phyloP scores from a whole-genome alignment of 2,888 invertebrate species.

The Dioctria linearis region DNA sequence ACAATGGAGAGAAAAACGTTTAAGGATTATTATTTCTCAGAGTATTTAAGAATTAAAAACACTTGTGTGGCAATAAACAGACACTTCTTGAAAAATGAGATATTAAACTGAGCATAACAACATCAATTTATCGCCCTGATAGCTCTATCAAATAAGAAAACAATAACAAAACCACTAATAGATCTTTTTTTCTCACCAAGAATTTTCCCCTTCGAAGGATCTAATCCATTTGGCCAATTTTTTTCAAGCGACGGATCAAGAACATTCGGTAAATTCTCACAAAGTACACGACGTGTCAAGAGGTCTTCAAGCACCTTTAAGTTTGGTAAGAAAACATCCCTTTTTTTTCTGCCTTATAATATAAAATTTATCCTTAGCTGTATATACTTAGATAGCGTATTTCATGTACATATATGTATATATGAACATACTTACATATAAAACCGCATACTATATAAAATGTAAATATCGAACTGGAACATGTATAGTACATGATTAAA shows the following conservation, averaged over 20 bases:
- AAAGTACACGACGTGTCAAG: constrained; percentile 41
- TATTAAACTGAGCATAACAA: constrained; percentile 38
- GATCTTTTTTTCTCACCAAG: constrained; percentile 29
- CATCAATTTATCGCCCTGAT: constrained; percentile 39
- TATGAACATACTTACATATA: neutral
- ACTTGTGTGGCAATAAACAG: neutral
- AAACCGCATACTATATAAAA: neutral
- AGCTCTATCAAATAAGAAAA: constrained; percentile 29
- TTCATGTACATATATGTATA: neutral
- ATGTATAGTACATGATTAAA: too few species aligned
- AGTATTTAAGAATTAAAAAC: neutral
- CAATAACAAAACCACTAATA: constrained; percentile 35
- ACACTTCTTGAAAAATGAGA: constrained; percentile 30
- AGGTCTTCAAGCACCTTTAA: constrained; percentile 9
- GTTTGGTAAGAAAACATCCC: neutral
- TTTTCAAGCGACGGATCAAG: constrained; percentile 38
- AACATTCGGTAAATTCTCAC: constrained; percentile 43
- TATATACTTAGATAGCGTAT: neutral
- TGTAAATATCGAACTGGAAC: too few species aligned
- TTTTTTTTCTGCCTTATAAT: neutral
- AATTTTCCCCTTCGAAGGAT: constrained; percentile 37
- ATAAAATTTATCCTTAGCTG: neutral
- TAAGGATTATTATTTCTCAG: too few species aligned
- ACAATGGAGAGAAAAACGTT: too few species aligned
- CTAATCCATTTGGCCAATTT: constrained; percentile 47